A percentile compares a stretch with the other conserved stretches of the same genome.
These are phyloP conservation scores for Steatornis caripensis DNA, from an alignment of 2,113 vertebrate species.

Conservation along the genomic window DNA sequence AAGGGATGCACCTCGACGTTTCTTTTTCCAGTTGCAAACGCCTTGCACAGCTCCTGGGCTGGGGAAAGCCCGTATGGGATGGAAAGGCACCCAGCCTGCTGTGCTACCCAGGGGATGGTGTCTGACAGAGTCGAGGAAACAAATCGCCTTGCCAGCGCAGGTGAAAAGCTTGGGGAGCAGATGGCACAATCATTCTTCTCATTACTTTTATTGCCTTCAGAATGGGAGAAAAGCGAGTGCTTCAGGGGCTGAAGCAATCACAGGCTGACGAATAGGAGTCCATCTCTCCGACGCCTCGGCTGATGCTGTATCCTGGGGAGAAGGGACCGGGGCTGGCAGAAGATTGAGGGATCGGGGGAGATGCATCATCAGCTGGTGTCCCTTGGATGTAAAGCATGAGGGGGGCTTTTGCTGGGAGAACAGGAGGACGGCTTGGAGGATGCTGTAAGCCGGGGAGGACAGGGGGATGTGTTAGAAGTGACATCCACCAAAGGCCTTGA, in stretches of 20 bases:
- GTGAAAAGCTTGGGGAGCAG: background rate
- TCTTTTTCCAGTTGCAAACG: background rate
- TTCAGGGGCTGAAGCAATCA: background rate
- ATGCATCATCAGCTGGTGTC: background rate
- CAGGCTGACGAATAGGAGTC: background rate
- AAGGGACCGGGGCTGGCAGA: background rate
- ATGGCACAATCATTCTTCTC: background rate
- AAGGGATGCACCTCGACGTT: background rate
- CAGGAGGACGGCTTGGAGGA: background rate
- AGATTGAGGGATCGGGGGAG: background rate
- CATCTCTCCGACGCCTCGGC: background rate
- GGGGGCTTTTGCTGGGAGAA: background rate
- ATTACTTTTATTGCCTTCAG: background rate
- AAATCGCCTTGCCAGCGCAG: background rate
- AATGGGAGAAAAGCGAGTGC: background rate
- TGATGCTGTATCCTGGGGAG: background rate
- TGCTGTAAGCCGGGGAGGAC: background rate
- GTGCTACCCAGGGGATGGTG: background rate
- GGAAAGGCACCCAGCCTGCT: background rate
- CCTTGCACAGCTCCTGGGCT: background rate
- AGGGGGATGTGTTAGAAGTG: background rate
- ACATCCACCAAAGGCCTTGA: background rate
- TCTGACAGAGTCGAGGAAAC: background rate
- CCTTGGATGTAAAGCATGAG: background rate
- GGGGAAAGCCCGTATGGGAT: background rate